phyloP scores from a whole-genome alignment of 2,797 vertebrate genomes.

The Artibeus jamaicensis region DNA sequence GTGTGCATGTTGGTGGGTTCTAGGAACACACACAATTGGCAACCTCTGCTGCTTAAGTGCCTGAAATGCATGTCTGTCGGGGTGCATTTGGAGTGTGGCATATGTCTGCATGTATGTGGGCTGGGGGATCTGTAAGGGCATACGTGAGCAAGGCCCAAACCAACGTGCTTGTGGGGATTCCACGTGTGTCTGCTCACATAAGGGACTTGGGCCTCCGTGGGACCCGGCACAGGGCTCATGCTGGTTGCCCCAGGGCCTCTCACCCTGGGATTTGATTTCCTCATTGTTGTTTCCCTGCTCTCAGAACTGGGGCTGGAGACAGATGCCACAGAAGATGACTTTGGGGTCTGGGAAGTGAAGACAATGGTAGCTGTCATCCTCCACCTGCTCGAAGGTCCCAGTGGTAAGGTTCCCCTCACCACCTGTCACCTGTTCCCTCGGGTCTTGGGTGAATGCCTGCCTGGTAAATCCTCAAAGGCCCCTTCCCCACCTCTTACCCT shows the following conservation, averaged over 20 bases:
- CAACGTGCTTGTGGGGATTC: not conserved
- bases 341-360: constrained; percentile 91
- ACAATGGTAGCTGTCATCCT: constrained; percentile 91
- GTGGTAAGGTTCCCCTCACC: constrained; percentile 83
- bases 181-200: not conserved
- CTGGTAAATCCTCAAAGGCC: not conserved
- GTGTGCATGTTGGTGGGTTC: not conserved
- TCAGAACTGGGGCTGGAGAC: constrained; percentile 90
- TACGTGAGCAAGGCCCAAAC: not conserved
- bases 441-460: not conserved
- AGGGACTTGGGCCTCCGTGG: not conserved
- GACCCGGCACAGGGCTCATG: not conserved
- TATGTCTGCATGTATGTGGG: not conserved
- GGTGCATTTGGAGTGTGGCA: not conserved
- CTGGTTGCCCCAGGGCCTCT: not conserved
- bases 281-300: constrained; percentile 25
- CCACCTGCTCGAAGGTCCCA: constrained; percentile 87
- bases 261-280: not conserved
- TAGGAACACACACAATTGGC: not conserved
- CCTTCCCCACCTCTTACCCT: not conserved
- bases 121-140: not conserved
- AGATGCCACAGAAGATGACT: constrained; percentile 86
- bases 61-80: not conserved
- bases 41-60: not conserved
- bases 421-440: not conserved